Evolutionary conservation across 2,113 vertebrate genomes (phyloP).

Genomic region (Oryzias curvinotus): DNA sequence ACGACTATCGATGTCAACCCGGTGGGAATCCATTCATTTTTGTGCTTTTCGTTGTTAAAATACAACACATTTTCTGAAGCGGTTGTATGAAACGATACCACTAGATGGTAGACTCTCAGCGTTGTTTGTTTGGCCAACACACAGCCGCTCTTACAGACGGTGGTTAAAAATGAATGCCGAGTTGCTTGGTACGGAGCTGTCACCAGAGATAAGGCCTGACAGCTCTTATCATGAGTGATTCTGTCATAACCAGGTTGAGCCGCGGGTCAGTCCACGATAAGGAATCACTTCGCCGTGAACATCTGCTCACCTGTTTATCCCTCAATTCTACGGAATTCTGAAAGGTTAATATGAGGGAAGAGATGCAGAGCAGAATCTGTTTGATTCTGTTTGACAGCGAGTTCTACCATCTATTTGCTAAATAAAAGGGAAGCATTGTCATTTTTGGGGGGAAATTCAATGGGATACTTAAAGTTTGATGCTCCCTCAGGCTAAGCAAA

Average conservation of each 20-base stretch:
- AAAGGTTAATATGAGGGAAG: background rate
- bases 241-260: slow-evolving; percentile 6
- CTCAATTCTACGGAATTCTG: background rate
- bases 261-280: slow-evolving; percentile 1
- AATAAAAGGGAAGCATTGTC: background rate
- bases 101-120: slow-evolving; percentile 26
- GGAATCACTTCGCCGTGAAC: background rate
- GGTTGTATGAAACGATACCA: slow-evolving; percentile 7
- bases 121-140: background rate
- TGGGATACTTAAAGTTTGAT: background rate
- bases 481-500: background rate
- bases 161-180: slow-evolving; percentile 43
- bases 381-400: background rate
- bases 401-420: background rate
- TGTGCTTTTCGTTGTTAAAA: background rate
- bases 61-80: background rate
- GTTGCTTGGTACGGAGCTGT: slow-evolving; percentile 30
- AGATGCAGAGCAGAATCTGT: background rate
- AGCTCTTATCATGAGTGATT: slow-evolving; percentile 33
- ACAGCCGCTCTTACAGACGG: background rate
- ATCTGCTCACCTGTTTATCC: background rate
- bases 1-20: slow-evolving; percentile 89
- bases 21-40: slow-evolving; percentile 68
- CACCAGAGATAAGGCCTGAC: slow-evolving; percentile 43
- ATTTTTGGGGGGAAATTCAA: background rate